Evolutionary conservation across 2,888 invertebrate genomes (phyloP), one percentile per base, ranked within the genome.

Genomic region (Ormyrus pomaceus): DNA sequence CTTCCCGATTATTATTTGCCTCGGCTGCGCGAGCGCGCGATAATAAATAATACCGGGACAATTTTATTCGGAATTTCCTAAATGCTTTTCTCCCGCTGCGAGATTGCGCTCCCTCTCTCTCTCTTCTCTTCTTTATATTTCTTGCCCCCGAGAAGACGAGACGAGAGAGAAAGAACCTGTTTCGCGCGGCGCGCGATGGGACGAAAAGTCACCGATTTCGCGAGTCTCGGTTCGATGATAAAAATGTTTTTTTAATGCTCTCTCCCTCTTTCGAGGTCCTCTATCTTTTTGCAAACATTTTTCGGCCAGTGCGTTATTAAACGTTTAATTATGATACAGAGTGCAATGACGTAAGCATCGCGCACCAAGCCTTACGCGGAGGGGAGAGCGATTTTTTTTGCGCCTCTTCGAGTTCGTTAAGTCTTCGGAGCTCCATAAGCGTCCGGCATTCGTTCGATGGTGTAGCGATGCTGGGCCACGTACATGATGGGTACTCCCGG

Each of bases 401-500:
- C 19, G 19, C 19, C 19, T 19, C 19, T 48, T 61, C 3, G 45
- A 62, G 34, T 69, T 70, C 34, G n/a, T 86, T 86, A 91, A 85
- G 88, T 91, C 90, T 94, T 95, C 0, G 97, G 97, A 69, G 98
- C 98, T 56, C 99, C 99, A 92, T 97, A 99, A 5, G 99, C 99
- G 92, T 99, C 99, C 0, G 99, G 99, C 98, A 99, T 98, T 89
- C 99, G 94, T 91, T 99, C 99, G 87, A 99, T 98, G 0, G 98
- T 96, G 89, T 96, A 99, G 88, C 95, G 95, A 90, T 98, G 97
- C 85, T 97, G 95, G 0, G 96, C 94, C 64, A 99, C 96, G 92
- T 95, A 99, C 99, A 99, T 98, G 82, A 99, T 98, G 0, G 99
- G 99, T 4, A 99, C 99, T 66, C 99, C 99, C 0, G 99, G 98